Evolutionary conservation across 37 sponge, comb jelly and placozoan species (phyloP).

Genomic region (Amphimedon queenslandica): DNA sequence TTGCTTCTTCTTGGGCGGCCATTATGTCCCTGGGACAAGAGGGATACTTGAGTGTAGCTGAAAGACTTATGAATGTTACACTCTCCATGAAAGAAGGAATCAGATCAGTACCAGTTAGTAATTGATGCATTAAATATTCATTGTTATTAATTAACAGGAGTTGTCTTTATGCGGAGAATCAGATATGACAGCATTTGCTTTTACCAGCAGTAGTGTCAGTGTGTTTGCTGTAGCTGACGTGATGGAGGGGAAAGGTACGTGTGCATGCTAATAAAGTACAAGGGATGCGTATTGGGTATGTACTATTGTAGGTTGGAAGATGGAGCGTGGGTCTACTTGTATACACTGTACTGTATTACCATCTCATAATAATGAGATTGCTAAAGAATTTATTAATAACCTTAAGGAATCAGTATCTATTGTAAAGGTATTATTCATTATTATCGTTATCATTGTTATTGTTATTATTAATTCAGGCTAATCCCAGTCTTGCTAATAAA

Average conservation of each 20-base stretch:
- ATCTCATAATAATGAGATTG: conserved; percentile 52
- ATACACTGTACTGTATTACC: conserved; percentile 77
- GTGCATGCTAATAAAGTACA: neutral
- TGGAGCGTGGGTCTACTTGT: conserved; percentile 52
- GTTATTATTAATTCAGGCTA: conserved; percentile 19
- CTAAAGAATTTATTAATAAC: conserved; percentile 36
- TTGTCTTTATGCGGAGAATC: conserved; percentile 56
- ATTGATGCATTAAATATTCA: neutral
- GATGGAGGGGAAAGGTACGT: conserved; percentile 71
- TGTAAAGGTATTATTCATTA: conserved; percentile 46
- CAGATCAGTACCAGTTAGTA: conserved; percentile 19
- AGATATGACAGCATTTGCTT: conserved; percentile 68
- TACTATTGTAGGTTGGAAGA: conserved; percentile 61
- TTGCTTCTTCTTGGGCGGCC: conserved; percentile 85
- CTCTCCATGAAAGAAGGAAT: conserved; percentile 36
- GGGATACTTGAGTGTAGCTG: conserved; percentile 73
- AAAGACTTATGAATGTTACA: conserved; percentile 62
- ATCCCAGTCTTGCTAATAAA: conserved; percentile 41
- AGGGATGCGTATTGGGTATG: neutral
- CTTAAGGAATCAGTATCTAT: conserved; percentile 38
- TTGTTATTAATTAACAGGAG: conserved; percentile 25
- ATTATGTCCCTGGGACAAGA: conserved; percentile 69
- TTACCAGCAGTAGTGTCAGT: conserved; percentile 32
- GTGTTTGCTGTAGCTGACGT: conserved; percentile 73
- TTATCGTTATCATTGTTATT: neutral